phyloP scores from a whole-genome alignment of 2,888 invertebrate species.

The Noctua janthe region DNA sequence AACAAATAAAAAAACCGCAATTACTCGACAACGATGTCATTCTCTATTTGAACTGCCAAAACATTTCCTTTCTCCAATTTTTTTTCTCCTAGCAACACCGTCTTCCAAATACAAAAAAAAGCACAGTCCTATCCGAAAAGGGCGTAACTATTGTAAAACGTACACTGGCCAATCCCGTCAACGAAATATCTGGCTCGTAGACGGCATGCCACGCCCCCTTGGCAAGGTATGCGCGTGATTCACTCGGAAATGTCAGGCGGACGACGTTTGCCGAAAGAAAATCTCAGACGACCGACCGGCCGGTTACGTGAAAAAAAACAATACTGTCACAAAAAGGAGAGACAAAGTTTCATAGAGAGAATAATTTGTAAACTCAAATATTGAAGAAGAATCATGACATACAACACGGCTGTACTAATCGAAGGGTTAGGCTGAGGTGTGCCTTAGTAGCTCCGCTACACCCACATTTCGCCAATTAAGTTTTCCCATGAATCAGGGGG shows the following conservation, averaged over 20 bases:
- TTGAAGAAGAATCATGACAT: not conserved
- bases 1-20: not conserved
- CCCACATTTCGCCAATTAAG: not conserved
- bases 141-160: constrained; percentile 68
- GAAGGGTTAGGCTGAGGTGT: not conserved
- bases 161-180: constrained; percentile 64
- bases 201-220: constrained; percentile 72
- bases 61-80: not conserved
- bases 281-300: constrained; percentile 45
- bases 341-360: constrained; percentile 2
- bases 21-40: not conserved
- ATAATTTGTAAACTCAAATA: constrained; percentile 1
- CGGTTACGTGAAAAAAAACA: constrained; percentile 34
- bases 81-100: constrained; percentile 25
- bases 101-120: constrained; percentile 29
- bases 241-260: constrained; percentile 71
- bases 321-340: constrained; percentile 28
- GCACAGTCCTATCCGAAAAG: constrained; percentile 59
- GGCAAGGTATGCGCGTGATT: constrained; percentile 71
- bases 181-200: constrained; percentile 57
- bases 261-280: constrained; percentile 47
- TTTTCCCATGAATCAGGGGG: not conserved
- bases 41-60: constrained; percentile 25
- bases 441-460: not conserved
- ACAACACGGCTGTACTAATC: not conserved